phyloP scores from a whole-genome alignment of 2,888 invertebrate genomes.

The Agrilus cyanescens region DNA sequence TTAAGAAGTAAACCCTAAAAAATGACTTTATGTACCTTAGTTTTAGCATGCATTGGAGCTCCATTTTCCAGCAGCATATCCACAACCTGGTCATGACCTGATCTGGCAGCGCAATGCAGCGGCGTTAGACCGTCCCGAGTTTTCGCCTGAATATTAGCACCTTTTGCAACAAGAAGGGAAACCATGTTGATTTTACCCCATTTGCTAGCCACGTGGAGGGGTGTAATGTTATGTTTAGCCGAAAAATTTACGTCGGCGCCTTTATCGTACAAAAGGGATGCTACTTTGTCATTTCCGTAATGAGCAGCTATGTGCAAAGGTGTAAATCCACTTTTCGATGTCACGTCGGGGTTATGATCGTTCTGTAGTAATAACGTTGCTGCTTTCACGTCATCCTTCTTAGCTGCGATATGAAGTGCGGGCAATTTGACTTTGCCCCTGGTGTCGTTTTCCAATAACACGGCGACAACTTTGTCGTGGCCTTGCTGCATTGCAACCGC shows the following conservation, averaged over 20 bases:
- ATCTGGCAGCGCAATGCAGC: constrained; percentile 91
- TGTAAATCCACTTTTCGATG: constrained; percentile 95
- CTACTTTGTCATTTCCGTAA: constrained; percentile 94
- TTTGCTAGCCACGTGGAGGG: constrained; percentile 94
- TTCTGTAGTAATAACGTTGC: constrained; percentile 86
- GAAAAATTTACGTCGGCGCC: constrained; percentile 93
- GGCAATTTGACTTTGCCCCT: constrained; percentile 92
- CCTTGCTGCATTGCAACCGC: constrained; percentile 99
- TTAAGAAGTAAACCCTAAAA: background rate
- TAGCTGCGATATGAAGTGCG: constrained; percentile 95
- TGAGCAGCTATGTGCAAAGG: constrained; percentile 97
- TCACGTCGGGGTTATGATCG: constrained; percentile 93
- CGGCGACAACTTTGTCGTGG: constrained; percentile 94
- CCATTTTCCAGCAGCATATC: constrained; percentile 77
- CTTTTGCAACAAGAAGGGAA: constrained; percentile 73
- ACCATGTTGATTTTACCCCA: constrained; percentile 97
- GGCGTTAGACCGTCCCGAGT: constrained; percentile 94
- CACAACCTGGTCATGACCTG: constrained; percentile 92
- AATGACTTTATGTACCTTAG: constrained; percentile 54
- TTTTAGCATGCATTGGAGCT: constrained; percentile 90
- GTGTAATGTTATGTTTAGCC: constrained; percentile 97
- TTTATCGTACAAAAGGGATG: constrained; percentile 72
- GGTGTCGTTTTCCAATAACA: constrained; percentile 90
- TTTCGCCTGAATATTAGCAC: constrained; percentile 84
- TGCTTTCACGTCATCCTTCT: constrained; percentile 96